Base-by-base conservation (phyloP, 2,888 invertebrate species). In the Dendrolimus houi region DNA sequence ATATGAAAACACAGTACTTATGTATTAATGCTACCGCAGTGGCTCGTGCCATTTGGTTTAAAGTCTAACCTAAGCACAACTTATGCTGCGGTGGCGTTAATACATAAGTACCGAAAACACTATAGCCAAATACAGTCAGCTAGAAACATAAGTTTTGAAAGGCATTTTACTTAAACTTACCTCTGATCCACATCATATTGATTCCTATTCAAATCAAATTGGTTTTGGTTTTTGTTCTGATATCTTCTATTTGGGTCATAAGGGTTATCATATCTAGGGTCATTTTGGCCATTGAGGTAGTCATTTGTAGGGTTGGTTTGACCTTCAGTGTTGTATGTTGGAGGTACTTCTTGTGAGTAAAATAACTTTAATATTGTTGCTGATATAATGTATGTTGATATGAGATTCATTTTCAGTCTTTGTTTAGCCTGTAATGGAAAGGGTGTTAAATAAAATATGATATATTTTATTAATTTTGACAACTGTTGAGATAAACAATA, bases 341-440 rank as follows among this genome's bases (percentile, higher is more conserved):
- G 82, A 17, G 73, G 74, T 0, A 64, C 10, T 55, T 90, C 88
- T 69, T 89, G 87, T 57, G 83, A 74, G 57, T 60, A 61, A 63
- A 83, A 79, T 70, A 75, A 58, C 61, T 78, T 70, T 66, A 81
- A 62, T 65, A 85, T 59, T 65, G 75, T 61, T 63, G 66, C 64
- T 58, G 69, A 66, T 68, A 77, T 56, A 68, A 77, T 69, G 59
- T 64, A 71, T 58, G 66, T 65, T 68, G 72, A 58, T 71, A 77
- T 71, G 81, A 83, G 81, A 86, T 85, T 88, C 89, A 89, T 90
- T 65, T 83, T 83, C 81, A 85, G 83, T 84, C 82, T 86, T 81
- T 59, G 59, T 62, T 64, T 67, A 66, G 59, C 58, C 47, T 47
- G 47, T 47, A 47, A 47, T 9, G 12, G 47, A 47, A 10, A 47